These are phyloP conservation scores for Budorcas taxicolor DNA, from an alignment of 2,113 vertebrate species.

Conservation along the genomic window DNA sequence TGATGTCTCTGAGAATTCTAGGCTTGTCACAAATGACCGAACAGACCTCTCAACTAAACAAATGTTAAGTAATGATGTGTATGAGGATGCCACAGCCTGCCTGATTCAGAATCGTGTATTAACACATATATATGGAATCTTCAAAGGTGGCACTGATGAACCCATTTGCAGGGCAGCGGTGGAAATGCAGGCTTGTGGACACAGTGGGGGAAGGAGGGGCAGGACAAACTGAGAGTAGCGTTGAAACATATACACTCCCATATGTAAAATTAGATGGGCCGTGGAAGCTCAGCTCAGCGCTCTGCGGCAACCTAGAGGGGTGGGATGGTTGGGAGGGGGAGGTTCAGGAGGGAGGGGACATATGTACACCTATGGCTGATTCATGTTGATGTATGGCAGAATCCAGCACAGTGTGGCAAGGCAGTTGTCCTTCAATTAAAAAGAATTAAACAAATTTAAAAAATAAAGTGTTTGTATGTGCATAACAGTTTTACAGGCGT, in stretches of 20 bases:
- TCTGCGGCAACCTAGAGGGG: not conserved
- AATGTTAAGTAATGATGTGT: not conserved
- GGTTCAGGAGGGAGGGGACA: not conserved
- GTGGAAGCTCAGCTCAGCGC: not conserved
- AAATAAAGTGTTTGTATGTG: not conserved
- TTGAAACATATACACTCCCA: not conserved
- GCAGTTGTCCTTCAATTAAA: not conserved
- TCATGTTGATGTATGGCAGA: not conserved
- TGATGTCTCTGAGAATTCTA: constrained; percentile 52
- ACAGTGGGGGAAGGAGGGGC: not conserved
- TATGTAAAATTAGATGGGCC: not conserved
- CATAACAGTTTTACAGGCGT: constrained; percentile 90
- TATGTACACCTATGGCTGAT: not conserved
- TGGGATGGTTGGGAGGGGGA: not conserved
- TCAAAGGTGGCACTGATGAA: not conserved
- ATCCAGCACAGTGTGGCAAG: not conserved
- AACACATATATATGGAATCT: not conserved
- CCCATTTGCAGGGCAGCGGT: not conserved
- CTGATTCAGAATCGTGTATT: not conserved
- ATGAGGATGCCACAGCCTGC: not conserved
- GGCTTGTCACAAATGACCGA: not conserved
- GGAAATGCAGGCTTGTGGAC: not conserved
- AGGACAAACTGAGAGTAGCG: not conserved
- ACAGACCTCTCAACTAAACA: not conserved
- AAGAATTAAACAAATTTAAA: not conserved